phyloP scores from a whole-genome alignment of 2,797 vertebrate genomes.

The Parauchenoglanis ngamensis region DNA sequence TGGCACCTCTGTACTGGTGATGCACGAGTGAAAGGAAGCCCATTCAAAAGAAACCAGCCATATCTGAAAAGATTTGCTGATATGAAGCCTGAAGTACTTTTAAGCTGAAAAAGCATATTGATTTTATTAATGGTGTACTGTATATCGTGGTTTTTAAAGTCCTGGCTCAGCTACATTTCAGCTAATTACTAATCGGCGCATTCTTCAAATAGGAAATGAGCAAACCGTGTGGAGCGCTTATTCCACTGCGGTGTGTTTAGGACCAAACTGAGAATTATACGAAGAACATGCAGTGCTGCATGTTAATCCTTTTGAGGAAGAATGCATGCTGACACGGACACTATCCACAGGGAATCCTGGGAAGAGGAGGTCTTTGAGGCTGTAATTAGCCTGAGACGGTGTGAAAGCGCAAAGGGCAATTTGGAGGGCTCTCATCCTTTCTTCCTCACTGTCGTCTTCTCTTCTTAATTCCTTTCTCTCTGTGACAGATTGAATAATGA shows the following conservation, averaged over 20 bases:
- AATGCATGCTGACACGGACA: background rate
- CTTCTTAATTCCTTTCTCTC: background rate
- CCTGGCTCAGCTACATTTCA: background rate
- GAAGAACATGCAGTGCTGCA: background rate
- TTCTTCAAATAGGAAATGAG: slow-evolving; percentile 2
- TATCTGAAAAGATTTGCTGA: slow-evolving; percentile 16
- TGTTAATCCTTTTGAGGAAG: background rate
- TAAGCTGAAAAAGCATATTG: background rate
- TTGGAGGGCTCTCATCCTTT: background rate
- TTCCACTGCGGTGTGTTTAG: background rate
- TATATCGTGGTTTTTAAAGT: background rate
- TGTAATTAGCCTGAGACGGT: slow-evolving; percentile 35
- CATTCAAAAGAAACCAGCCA: background rate
- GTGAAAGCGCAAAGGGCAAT: slow-evolving; percentile 8
- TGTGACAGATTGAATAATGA: slow-evolving; percentile 57
- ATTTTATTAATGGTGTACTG: background rate
- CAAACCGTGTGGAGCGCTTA: background rate
- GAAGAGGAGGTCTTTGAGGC: slow-evolving; percentile 37
- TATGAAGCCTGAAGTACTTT: background rate
- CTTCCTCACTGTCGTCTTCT: background rate
- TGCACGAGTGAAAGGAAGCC: background rate
- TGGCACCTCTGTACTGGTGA: background rate
- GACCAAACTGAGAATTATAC: background rate
- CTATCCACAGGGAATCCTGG: slow-evolving; percentile 35
- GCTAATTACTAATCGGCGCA: background rate